These are phyloP conservation scores for Typhlichthys subterraneus DNA, from an alignment of 2,797 vertebrate species.

Conservation along the genomic window DNA sequence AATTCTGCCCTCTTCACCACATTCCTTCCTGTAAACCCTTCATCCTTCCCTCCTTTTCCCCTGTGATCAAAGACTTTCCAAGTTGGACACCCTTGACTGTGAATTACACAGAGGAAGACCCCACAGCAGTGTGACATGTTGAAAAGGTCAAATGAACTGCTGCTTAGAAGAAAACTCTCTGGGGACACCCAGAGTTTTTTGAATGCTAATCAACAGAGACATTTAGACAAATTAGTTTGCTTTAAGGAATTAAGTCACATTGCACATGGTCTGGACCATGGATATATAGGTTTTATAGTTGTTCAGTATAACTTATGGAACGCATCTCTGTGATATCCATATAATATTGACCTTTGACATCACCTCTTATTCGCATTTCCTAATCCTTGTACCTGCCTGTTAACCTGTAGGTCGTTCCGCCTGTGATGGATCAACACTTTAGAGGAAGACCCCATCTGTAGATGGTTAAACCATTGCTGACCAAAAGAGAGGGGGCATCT, in stretches of 20 bases:
- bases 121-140: conserved; percentile 31
- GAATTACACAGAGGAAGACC: conserved; percentile 58
- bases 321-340: conserved; percentile 63
- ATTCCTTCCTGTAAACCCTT: not conserved
- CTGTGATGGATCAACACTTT: conserved; percentile 71
- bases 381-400: conserved; percentile 58
- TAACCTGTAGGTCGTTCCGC: conserved; percentile 71
- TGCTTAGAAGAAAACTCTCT: not conserved
- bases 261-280: no score
- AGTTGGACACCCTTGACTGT: conserved; percentile 34
- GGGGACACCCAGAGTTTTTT: not conserved
- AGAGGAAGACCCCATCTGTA: conserved; percentile 75
- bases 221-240: no score
- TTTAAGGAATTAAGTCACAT: no score
- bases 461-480: conserved; percentile 68
- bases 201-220: no score
- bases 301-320: not conserved
- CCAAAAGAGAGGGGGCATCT: conserved; percentile 24
- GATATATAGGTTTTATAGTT: no score
- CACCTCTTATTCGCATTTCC: conserved; percentile 45
- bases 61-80: conserved; percentile 52
- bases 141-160: conserved; percentile 28
- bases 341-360: conserved; percentile 64
- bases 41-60: not conserved
- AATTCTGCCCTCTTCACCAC: not conserved